These are phyloP conservation scores for Silvanus unidentatus DNA, from an alignment of 2,888 invertebrate species.

Conservation along the genomic window DNA sequence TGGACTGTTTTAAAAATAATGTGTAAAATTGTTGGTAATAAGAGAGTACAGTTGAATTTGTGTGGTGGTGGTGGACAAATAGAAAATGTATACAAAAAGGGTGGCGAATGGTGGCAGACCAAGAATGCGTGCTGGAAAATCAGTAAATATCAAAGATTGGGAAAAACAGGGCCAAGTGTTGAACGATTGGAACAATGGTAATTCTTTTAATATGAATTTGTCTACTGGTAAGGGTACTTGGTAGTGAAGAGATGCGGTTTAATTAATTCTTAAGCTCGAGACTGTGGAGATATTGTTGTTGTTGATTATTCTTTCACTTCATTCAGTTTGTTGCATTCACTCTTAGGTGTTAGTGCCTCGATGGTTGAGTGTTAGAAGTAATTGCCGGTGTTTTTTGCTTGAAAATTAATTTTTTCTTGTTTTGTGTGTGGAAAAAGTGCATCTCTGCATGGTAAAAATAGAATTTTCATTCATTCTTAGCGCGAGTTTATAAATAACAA, in stretches of 20 bases:
- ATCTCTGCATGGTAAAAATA: too few relatives aligned
- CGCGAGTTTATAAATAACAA: too few relatives aligned
- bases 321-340: too few relatives aligned
- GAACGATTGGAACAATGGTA: constrained; percentile 52
- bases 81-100: background rate
- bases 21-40: constrained; percentile 4
- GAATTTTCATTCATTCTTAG: too few relatives aligned
- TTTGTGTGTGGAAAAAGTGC: too few relatives aligned
- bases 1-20: constrained; percentile 4
- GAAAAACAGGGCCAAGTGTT: constrained; percentile 49
- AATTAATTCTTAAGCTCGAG: background rate
- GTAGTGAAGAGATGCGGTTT: background rate
- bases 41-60: constrained; percentile 22
- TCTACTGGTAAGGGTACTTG: too few relatives aligned
- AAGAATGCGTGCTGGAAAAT: constrained; percentile 43
- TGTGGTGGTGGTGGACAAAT: too few relatives aligned
- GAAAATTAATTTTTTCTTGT: too few relatives aligned
- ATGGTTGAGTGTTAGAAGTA: too few relatives aligned
- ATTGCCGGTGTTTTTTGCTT: too few relatives aligned
- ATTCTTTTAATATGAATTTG: constrained; percentile 4
- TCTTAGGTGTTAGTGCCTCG: too few relatives aligned
- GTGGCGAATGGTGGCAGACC: constrained; percentile 26
- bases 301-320: too few relatives aligned
- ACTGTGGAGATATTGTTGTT: background rate
- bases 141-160: constrained; percentile 47